These are phyloP conservation scores for Amiota communis DNA, from an alignment of 2,888 invertebrate species.

Conservation along the genomic window DNA sequence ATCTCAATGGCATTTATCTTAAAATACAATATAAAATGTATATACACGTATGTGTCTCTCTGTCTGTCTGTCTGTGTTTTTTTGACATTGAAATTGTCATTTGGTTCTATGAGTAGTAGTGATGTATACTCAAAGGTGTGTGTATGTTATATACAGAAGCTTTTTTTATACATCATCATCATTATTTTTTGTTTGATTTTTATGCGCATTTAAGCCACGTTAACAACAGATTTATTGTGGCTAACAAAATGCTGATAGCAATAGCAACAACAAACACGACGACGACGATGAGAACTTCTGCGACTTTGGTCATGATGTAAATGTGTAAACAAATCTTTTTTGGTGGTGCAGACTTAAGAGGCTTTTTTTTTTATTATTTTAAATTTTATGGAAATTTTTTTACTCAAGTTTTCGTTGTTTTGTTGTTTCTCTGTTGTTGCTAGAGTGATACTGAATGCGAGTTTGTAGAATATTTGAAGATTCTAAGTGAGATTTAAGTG, in stretches of 20 bases:
- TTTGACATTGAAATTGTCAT: no score
- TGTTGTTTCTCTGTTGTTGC: no score
- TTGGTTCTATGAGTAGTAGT: no score
- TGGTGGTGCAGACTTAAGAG: no score
- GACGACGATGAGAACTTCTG: no score
- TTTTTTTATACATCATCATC: slow-evolving; percentile 64
- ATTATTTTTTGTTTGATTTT: slow-evolving; percentile 44
- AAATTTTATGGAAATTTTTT: background rate
- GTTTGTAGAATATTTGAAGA: no score
- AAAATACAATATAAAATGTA: slow-evolving; percentile 1
- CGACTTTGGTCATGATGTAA: no score
- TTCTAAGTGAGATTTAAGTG: no score
- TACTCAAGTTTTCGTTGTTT: background rate
- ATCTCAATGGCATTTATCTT: no score
- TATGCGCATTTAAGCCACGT: slow-evolving; percentile 59
- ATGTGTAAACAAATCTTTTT: no score
- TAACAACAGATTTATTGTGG: slow-evolving; percentile 50
- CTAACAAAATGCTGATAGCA: slow-evolving; percentile 6
- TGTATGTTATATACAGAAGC: slow-evolving; percentile 36
- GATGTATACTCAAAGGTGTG: background rate
- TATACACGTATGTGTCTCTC: slow-evolving; percentile 30
- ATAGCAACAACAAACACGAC: background rate
- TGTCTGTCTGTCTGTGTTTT: slow-evolving; percentile 21
- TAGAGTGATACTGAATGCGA: no score
- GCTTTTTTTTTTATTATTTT: background rate